A percentile compares a stretch with the other conserved stretches of the same genome.
Evolutionary conservation across 2,113 vertebrate species (phyloP).

Genomic region (Pachyramphus minor): DNA sequence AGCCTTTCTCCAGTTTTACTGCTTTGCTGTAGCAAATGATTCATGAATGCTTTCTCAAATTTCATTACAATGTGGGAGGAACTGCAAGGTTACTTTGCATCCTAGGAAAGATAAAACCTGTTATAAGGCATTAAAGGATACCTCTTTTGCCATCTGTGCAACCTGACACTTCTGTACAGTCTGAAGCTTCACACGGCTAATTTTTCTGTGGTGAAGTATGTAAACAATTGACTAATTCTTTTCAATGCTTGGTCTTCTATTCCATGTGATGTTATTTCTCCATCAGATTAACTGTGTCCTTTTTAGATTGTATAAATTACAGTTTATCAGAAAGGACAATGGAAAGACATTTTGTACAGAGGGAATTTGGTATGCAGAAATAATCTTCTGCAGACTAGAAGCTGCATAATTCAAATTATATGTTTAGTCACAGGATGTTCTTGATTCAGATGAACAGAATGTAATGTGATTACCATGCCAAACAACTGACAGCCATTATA

Average conservation of each 20-base stretch:
- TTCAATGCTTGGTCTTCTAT: background rate
- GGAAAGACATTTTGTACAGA: background rate
- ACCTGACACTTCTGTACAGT: background rate
- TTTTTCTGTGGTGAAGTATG: conserved; percentile 5
- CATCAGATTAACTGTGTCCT: background rate
- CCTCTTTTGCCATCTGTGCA: background rate
- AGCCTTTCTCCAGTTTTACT: background rate
- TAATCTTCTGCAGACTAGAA: background rate
- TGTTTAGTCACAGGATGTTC: conserved; percentile 19
- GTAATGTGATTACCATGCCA: background rate
- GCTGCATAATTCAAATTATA: conserved; percentile 24
- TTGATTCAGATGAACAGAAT: conserved; percentile 8
- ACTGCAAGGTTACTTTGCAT: background rate
- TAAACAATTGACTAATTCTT: conserved; percentile 4
- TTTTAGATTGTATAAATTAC: background rate
- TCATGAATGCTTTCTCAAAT: background rate
- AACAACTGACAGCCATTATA: background rate
- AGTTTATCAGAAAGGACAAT: background rate
- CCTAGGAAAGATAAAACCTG: background rate
- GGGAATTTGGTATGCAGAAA: conserved; percentile 5
- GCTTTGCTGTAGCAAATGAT: background rate
- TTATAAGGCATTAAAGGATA: background rate
- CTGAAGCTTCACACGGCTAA: background rate
- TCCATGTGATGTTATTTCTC: background rate
- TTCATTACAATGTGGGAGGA: background rate